Evolutionary conservation across 2,113 vertebrate genomes (phyloP), one percentile per base, ranked within the genome.

Genomic region (Engraulis encrasicolus): DNA sequence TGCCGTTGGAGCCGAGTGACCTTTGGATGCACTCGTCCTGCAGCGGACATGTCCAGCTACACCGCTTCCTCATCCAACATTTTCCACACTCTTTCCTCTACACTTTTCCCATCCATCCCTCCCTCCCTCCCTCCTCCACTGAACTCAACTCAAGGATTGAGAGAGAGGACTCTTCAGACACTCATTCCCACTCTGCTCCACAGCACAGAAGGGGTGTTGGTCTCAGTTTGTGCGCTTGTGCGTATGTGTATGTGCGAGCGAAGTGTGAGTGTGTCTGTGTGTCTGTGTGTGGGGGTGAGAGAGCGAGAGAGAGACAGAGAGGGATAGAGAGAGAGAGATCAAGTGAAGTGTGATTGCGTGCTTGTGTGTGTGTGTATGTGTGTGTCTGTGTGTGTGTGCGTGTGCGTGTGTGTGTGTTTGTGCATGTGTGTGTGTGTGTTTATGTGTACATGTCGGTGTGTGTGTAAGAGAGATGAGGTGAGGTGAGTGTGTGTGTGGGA

Each of bases 41-140:
- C 58, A 6, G n/a, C 2, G 18, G 23, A 58, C 19, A 27, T 27
- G 6, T 66, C 58, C 58, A 7, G n/a, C 58, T 66, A 12, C 11
- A 2, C 23, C 23, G 14, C 23, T 7, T 27, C 31, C 23, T 27
- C 23, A 15, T 66, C n/a, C 23, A 6, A 66, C 58, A 31, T 66
- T 27, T 66, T 23, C 58, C 6, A 14, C 49, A 14, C 6, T 6
- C 49, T 50, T 17, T 58, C 0, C 2, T 19, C 54, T 58, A 1
- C 54, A 6, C 54, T 14, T 23, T 23, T 54, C 6, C 20, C 50
- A 6, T n/a, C 54, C 19, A 6, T n/a, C 19, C 20, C 20, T 23
- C 54, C 23, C 54, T 50, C 49, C 38, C 49, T 40, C 82, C 38
- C 36, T 81, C 61, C 27, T 45, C 40, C 78, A 71, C 78, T 81